Evolutionary conservation across 2,888 invertebrate species (phyloP).

Genomic region (Idaea dimidiata): DNA sequence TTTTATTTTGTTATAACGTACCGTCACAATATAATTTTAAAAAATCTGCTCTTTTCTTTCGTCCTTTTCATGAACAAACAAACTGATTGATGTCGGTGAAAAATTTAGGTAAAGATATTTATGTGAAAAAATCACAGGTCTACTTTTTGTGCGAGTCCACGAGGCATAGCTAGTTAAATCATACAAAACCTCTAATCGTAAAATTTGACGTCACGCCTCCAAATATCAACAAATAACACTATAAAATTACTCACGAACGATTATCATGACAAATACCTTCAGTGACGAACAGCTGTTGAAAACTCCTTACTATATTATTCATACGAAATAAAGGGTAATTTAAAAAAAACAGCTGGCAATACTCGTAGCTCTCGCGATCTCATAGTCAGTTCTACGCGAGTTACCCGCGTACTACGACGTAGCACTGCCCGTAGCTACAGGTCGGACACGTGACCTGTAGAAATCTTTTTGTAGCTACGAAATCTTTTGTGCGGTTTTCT

Average conservation of each 20-base stretch:
- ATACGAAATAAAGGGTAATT: conserved; percentile 47
- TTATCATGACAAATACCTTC: conserved; percentile 23
- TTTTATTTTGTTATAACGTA: no score
- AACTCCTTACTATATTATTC: conserved; percentile 40
- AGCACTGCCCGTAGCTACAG: conserved; percentile 42
- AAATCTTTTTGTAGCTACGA: conserved; percentile 31
- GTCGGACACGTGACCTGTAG: no score
- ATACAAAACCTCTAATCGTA: neutral
- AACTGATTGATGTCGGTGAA: neutral
- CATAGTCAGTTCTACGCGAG: conserved; percentile 47
- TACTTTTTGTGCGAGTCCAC: neutral
- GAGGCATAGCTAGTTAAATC: neutral
- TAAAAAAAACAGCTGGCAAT: conserved; percentile 49
- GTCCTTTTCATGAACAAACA: no score
- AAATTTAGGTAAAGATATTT: neutral
- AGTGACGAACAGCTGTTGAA: conserved; percentile 30
- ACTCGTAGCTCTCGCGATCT: conserved; percentile 28
- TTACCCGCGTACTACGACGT: conserved; percentile 51
- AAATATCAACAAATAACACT: neutral
- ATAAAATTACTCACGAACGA: conserved; percentile 23
- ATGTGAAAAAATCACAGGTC: neutral
- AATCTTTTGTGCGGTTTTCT: conserved; percentile 15
- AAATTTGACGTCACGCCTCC: neutral
- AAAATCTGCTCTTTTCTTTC: no score
- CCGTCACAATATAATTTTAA: no score